These are phyloP conservation scores for Hoplostethus mediterraneus DNA, from an alignment of 2,797 vertebrate species.

Conservation along the genomic window DNA sequence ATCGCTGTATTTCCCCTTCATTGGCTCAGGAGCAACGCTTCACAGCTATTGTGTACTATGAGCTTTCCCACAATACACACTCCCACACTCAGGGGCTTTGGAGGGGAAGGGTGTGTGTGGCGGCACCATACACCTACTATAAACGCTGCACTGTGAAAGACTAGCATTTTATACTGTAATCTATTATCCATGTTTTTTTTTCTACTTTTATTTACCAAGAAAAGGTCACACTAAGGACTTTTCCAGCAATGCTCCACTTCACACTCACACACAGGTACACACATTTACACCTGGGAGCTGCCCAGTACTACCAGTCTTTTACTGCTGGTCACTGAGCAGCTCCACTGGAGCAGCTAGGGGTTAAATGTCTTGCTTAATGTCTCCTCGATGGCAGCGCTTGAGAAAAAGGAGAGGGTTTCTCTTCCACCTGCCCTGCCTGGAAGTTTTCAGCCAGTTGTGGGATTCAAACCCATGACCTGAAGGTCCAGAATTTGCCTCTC, in stretches of 20 bases:
- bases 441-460: too few relatives aligned
- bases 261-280: too few relatives aligned
- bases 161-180: too few relatives aligned
- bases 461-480: background rate
- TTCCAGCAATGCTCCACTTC: too few relatives aligned
- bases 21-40: slow-evolving; percentile 40
- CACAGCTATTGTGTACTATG: background rate
- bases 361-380: background rate
- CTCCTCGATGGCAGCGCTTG: background rate
- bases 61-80: background rate
- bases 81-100: background rate
- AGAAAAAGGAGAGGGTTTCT: background rate
- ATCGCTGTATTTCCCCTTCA: slow-evolving; percentile 55
- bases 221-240: too few relatives aligned
- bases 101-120: too few relatives aligned
- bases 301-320: too few relatives aligned
- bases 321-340: too few relatives aligned
- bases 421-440: too few relatives aligned
- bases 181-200: background rate
- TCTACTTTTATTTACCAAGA: background rate
- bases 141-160: too few relatives aligned
- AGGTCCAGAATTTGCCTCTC: background rate
- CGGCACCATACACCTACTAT: too few relatives aligned
- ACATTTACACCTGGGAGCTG: too few relatives aligned
- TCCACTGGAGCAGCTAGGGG: background rate